Evolutionary conservation across 2,888 invertebrate genomes (phyloP).

Genomic region (Agapostemon virescens): DNA sequence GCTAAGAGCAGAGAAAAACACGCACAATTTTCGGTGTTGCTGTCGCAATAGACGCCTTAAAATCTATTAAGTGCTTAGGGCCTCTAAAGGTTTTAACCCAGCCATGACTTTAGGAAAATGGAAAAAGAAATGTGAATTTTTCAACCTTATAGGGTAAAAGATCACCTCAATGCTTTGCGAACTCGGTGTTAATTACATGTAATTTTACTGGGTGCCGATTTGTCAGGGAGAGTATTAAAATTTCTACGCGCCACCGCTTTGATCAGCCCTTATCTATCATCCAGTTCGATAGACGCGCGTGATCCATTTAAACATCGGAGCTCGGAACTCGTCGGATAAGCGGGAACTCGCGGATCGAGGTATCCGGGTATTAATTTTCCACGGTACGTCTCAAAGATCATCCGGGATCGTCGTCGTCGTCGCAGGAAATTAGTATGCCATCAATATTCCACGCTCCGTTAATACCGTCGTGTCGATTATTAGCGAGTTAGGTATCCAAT

Average conservation of each 20-base stretch:
- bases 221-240: not conserved
- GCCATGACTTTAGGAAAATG: too few relatives aligned
- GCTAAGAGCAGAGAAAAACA: too few relatives aligned
- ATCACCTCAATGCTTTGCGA: not conserved
- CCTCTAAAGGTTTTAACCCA: too few relatives aligned
- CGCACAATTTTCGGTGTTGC: too few relatives aligned
- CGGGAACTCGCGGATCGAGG: not conserved
- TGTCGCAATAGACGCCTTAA: too few relatives aligned
- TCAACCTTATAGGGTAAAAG: too few relatives aligned
- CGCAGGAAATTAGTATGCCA: conserved; percentile 61
- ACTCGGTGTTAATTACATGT: not conserved
- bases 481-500: conserved; percentile 71
- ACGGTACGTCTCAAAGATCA: conserved; percentile 29
- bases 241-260: not conserved
- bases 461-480: conserved; percentile 71
- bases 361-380: conserved; percentile 29
- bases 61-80: too few relatives aligned
- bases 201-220: not conserved
- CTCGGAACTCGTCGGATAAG: conserved; percentile 2
- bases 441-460: conserved; percentile 69
- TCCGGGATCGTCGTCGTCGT: conserved; percentile 29
- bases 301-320: conserved; percentile 12
- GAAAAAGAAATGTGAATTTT: not conserved
- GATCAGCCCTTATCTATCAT: not conserved
- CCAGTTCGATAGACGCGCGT: not conserved